These are phyloP conservation scores for Lepidochrysops patricia DNA, from an alignment of 2,888 invertebrate species.

Conservation along the genomic window DNA sequence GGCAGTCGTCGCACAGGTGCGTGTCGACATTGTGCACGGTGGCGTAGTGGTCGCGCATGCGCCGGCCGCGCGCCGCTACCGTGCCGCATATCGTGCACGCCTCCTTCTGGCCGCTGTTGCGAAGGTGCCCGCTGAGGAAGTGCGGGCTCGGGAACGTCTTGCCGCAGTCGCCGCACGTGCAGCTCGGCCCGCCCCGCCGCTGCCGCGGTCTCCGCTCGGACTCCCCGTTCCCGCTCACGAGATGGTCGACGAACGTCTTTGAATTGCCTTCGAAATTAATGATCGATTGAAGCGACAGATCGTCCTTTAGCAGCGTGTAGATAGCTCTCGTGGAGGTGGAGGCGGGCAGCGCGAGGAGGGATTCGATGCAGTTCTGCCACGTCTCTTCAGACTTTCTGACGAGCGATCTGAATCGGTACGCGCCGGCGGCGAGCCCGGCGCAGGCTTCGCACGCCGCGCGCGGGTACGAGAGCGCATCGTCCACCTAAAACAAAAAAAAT, in stretches of 20 bases:
- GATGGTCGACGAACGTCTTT: slow-evolving; percentile 35
- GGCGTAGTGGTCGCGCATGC: slow-evolving; percentile 43
- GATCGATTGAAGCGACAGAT: slow-evolving; percentile 37
- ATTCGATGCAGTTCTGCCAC: slow-evolving; percentile 43
- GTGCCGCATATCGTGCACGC: slow-evolving; percentile 48
- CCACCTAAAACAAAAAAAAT: slow-evolving; percentile 42
- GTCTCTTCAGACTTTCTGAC: slow-evolving; percentile 40
- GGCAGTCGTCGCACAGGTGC: slow-evolving; percentile 45
- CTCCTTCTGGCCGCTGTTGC: slow-evolving; percentile 56
- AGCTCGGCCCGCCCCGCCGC: slow-evolving; percentile 38
- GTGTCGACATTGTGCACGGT: slow-evolving; percentile 36
- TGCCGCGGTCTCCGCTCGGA: slow-evolving; percentile 22
- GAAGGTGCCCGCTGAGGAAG: slow-evolving; percentile 46
- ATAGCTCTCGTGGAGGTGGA: slow-evolving; percentile 34
- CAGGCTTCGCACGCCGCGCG: slow-evolving; percentile 46
- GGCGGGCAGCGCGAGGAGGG: slow-evolving; percentile 31
- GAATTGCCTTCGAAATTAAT: slow-evolving; percentile 42
- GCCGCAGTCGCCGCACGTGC: slow-evolving; percentile 49
- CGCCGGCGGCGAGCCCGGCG: slow-evolving; percentile 43
- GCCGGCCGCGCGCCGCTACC: slow-evolving; percentile 38
- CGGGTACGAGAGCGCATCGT: slow-evolving; percentile 44
- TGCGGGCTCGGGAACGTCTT: slow-evolving; percentile 49
- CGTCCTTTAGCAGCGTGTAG: slow-evolving; percentile 42
- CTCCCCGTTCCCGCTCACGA: slow-evolving; percentile 34
- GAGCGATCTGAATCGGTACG: slow-evolving; percentile 47